A percentile compares a stretch with the other conserved stretches of the same genome.
phyloP scores from a whole-genome alignment of 1,140 invertebrate genomes.

The Drosophila auraria region DNA sequence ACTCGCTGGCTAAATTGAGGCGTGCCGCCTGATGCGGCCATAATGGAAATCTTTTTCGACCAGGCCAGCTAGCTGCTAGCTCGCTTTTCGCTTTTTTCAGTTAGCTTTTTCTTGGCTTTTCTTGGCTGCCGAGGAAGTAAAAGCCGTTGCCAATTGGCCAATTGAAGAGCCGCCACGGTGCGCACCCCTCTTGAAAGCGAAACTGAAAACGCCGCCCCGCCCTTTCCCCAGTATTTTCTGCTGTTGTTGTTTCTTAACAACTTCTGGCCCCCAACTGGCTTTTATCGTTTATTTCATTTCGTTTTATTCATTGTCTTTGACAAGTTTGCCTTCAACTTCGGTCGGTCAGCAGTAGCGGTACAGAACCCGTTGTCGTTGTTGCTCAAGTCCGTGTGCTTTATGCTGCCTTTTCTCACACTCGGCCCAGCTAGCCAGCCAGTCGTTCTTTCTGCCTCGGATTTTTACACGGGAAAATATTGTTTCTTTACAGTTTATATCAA shows the following conservation, averaged over 20 bases:
- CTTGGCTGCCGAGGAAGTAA: slow-evolving; percentile 64
- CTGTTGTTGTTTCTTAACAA: slow-evolving; percentile 6
- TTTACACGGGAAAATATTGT: slow-evolving; percentile 27
- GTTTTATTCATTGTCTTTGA: slow-evolving; percentile 76
- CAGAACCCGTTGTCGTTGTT: slow-evolving; percentile 64
- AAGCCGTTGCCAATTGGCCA: slow-evolving; percentile 46
- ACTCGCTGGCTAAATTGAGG: slow-evolving; percentile 71
- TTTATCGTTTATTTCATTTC: slow-evolving; percentile 34
- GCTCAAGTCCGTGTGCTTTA: slow-evolving; percentile 13
- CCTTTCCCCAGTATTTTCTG: slow-evolving; percentile 1
- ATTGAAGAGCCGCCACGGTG: slow-evolving; percentile 20
- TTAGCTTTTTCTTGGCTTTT: slow-evolving; percentile 20
- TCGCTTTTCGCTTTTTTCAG: slow-evolving; percentile 17
- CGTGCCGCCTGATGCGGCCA: slow-evolving; percentile 69
- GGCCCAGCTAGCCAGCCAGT: neutral
- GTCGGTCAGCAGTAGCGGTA: slow-evolving; percentile 60
- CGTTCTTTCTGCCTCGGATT: slow-evolving; percentile 9
- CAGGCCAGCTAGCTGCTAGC: slow-evolving; percentile 5
- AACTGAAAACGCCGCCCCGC: slow-evolving; percentile 25
- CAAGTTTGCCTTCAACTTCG: slow-evolving; percentile 80
- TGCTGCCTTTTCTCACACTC: slow-evolving; percentile 42
- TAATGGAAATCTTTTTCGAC: slow-evolving; percentile 62
- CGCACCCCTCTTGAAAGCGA: slow-evolving; percentile 32
- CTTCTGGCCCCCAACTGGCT: slow-evolving; percentile 37
- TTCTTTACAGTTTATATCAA: neutral